These are phyloP conservation scores for Bombus haemorrhoidalis DNA, from an alignment of 1,140 invertebrate species.

Conservation along the genomic window DNA sequence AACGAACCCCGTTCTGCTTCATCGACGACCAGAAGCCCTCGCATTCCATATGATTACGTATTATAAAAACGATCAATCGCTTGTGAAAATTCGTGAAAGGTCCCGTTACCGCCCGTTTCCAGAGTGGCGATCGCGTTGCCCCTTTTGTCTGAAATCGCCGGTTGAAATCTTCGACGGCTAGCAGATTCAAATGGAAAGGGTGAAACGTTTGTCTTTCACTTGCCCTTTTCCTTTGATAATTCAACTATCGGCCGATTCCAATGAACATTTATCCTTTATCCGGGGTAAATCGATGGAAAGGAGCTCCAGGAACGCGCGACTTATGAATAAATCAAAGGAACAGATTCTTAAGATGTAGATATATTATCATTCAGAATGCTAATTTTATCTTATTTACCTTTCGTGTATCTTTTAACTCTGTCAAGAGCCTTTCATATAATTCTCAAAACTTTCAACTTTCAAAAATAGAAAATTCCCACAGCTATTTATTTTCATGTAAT, in stretches of 20 bases:
- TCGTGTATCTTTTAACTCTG: no score
- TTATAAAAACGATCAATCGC: slow-evolving; percentile 68
- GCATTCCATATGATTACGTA: slow-evolving; percentile 35
- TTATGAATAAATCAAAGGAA: neutral
- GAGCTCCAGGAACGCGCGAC: neutral
- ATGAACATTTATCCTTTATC: slow-evolving; percentile 7
- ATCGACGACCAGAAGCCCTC: slow-evolving; percentile 2
- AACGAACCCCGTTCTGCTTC: neutral
- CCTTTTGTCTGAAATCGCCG: slow-evolving; percentile 49
- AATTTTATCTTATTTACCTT: no score
- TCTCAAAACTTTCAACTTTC: no score
- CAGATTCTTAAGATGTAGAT: neutral
- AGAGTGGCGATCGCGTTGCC: slow-evolving; percentile 23
- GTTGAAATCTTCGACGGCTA: slow-evolving; percentile 31
- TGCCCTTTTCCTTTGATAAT: slow-evolving; percentile 19
- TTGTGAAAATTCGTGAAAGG: slow-evolving; percentile 71
- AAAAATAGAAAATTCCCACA: no score
- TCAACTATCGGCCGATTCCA: neutral
- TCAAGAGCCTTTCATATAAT: no score
- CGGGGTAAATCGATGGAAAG: neutral
- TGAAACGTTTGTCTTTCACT: slow-evolving; percentile 33
- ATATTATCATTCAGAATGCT: neutral
- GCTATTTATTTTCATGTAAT: no score
- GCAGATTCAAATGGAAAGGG: neutral
- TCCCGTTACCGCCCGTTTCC: slow-evolving; percentile 1